Evolutionary conservation across 1,140 invertebrate species (phyloP), one percentile per base, ranked within the genome.

Genomic region (Bactericera cockerelli): DNA sequence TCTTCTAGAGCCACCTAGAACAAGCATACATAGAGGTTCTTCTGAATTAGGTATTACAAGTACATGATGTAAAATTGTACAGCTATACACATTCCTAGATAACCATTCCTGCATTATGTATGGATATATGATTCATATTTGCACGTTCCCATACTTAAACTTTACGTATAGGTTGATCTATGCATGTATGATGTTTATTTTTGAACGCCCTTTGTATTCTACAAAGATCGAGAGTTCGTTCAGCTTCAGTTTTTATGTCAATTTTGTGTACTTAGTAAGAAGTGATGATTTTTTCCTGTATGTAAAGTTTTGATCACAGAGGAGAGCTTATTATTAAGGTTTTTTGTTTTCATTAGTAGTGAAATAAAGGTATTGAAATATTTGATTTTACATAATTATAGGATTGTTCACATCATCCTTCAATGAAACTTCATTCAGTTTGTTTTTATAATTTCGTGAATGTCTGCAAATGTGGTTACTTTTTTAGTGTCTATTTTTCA

Each of bases 121-220:
- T 49, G 19, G 6, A 16, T 10, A 16, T 49, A 49, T 49, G n/a
- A 19, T 49, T 49, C 42, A 49, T 49, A 49, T 49, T 49, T 49
- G 42, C 42, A 49, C 42, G 42, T 49, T 49, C 42, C n/a, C 22
- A 22, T 49, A 49, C 42, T 49, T 49, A 49, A 49, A 49, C 42
- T 22, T 19, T 19, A 49, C n/a, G 8, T 49, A 49, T 49, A 49
- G 8, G 19, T 49, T 49, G 42, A 22, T 49, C 42, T 49, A 49
- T 49, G 42, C n/a, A 49, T n/a, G 42, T 49, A 19, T 19, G 4
- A 22, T 49, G 22, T 49, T 49, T 49, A 49, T 49, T 49, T 49
- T 49, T 49, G 42, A 19, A 49, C 8, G 22, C 42, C 42, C 42
- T 49, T 49, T 49, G 22, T 49, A 22, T 49, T 49, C 42, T 16